Evolutionary conservation across 2,113 vertebrate species (phyloP).

Genomic region (Felis chaus): DNA sequence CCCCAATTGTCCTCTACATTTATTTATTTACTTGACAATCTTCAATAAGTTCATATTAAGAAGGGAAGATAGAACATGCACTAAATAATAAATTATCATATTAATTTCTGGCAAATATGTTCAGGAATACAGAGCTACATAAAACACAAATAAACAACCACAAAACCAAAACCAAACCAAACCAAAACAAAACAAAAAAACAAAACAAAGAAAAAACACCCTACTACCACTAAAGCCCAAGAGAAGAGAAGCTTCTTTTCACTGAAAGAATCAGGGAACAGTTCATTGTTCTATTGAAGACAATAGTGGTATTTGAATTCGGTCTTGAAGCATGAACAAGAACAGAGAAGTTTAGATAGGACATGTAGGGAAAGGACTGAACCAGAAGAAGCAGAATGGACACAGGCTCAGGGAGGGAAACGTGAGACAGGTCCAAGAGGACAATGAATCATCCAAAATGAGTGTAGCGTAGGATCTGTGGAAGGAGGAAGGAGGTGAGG

Average conservation of each 20-base stretch:
- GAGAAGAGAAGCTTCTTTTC: neutral
- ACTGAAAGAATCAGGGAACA: neutral
- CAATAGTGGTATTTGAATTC: neutral
- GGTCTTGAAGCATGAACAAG: neutral
- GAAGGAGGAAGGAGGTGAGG: neutral
- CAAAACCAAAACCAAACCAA: neutral
- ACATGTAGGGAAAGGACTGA: neutral
- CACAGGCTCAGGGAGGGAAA: neutral
- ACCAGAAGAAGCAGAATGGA: neutral
- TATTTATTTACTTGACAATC: neutral
- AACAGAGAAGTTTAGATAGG: neutral
- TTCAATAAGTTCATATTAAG: neutral
- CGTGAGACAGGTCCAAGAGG: neutral
- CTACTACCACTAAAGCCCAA: neutral
- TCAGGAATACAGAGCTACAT: slow-evolving; percentile 27
- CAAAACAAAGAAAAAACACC: neutral
- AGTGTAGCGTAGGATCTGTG: neutral
- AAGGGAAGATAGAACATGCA: neutral
- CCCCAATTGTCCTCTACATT: neutral
- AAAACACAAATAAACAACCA: neutral
- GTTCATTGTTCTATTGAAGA: neutral
- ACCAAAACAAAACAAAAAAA: neutral
- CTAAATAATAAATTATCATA: neutral
- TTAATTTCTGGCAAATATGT: neutral
- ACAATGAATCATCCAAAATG: neutral